phyloP scores from a whole-genome alignment of 92 coral and sea anemone genomes.

The Plumapathes pennacea region DNA sequence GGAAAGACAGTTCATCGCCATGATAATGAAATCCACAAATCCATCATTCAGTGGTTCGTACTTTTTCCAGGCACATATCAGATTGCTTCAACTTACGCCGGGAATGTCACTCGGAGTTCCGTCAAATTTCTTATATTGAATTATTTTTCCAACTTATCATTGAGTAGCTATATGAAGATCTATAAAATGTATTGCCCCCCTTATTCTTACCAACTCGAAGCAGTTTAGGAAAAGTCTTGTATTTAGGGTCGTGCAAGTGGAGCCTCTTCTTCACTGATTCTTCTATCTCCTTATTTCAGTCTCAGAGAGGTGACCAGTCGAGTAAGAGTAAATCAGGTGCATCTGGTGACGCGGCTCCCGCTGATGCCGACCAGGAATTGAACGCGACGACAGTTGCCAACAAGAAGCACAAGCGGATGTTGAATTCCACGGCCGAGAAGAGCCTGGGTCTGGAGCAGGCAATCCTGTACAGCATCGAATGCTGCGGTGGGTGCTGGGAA shows the following conservation, averaged over 20 bases:
- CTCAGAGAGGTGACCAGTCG: slow-evolving; percentile 90
- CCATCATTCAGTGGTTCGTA: no score
- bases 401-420: slow-evolving; percentile 59
- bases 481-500: slow-evolving; percentile 91
- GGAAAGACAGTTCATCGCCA: no score
- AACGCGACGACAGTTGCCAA: slow-evolving; percentile 29
- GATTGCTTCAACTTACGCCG: no score
- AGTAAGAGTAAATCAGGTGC: slow-evolving; percentile 56
- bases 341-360: slow-evolving; percentile 52
- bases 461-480: slow-evolving; percentile 77
- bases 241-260: background rate
- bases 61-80: no score
- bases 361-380: slow-evolving; percentile 57
- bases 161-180: no score
- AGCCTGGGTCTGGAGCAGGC: slow-evolving; percentile 95
- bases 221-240: background rate
- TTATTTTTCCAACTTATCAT: no score
- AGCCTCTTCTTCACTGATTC: background rate
- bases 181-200: no score
- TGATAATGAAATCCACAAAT: no score
- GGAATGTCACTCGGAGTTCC: no score
- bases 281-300: slow-evolving; percentile 38
- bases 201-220: background rate
- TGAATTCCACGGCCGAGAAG: slow-evolving; percentile 72
- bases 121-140: no score